Evolutionary conservation across 2,888 invertebrate genomes (phyloP).

Genomic region (Azorinus chamasolen): DNA sequence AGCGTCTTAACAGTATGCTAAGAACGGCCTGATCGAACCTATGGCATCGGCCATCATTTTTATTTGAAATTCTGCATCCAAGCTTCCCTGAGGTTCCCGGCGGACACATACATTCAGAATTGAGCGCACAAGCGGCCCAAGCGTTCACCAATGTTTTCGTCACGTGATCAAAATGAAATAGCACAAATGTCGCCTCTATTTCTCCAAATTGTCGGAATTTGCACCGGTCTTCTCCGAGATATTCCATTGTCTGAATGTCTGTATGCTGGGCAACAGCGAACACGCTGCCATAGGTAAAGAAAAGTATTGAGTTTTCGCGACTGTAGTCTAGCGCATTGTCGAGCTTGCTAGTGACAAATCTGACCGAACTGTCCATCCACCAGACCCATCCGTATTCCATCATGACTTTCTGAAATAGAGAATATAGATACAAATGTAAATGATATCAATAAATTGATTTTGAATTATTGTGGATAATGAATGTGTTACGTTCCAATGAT

Average conservation of each 20-base stretch:
- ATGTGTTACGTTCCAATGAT: not conserved
- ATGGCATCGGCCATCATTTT: slow-evolving; percentile 58
- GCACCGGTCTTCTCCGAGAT: slow-evolving; percentile 47
- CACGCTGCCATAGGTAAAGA: slow-evolving; percentile 45
- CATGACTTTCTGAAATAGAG: slow-evolving; percentile 44
- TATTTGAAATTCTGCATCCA: slow-evolving; percentile 14
- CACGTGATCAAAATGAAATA: slow-evolving; percentile 55
- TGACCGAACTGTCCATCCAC: slow-evolving; percentile 63
- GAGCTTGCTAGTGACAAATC: slow-evolving; percentile 37
- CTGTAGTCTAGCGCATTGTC: slow-evolving; percentile 48
- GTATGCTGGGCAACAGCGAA: slow-evolving; percentile 51
- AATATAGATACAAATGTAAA: not conserved
- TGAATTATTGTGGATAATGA: too few species aligned
- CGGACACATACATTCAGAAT: slow-evolving; percentile 50
- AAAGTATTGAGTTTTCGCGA: slow-evolving; percentile 36
- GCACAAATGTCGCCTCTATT: slow-evolving; percentile 57
- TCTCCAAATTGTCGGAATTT: slow-evolving; percentile 63
- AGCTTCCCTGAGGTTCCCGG: slow-evolving; percentile 27
- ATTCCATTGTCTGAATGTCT: slow-evolving; percentile 46
- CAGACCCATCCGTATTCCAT: slow-evolving; percentile 58
- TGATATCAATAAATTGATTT: too few species aligned
- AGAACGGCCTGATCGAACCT: slow-evolving; percentile 66
- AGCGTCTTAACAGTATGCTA: slow-evolving; percentile 53
- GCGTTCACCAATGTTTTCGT: slow-evolving; percentile 42
- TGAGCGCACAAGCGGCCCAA: slow-evolving; percentile 59